These are phyloP conservation scores for Phyllotreta cruciferae DNA, from an alignment of 2,888 invertebrate species.

Conservation along the genomic window DNA sequence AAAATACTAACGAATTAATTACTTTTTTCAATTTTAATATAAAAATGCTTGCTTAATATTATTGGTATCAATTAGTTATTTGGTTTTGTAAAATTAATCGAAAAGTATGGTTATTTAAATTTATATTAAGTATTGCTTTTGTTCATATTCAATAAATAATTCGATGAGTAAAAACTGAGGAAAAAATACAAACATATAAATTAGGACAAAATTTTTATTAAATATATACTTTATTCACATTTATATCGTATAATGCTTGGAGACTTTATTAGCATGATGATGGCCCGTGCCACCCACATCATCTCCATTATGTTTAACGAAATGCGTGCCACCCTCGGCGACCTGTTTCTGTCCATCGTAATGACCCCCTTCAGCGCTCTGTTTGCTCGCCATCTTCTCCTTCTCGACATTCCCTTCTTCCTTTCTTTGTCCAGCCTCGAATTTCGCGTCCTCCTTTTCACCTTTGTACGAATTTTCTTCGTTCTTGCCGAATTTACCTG, in stretches of 20 bases:
- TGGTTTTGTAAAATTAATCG: too few species aligned
- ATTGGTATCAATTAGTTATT: too few species aligned
- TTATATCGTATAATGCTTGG: slow-evolving; percentile 60
- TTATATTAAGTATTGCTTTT: too few species aligned
- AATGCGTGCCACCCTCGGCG: slow-evolving; percentile 65
- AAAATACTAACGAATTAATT: too few species aligned
- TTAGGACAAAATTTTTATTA: too few species aligned
- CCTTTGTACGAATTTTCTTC: slow-evolving; percentile 50
- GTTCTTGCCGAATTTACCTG: slow-evolving; percentile 26
- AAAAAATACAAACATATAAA: too few species aligned
- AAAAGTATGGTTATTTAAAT: too few species aligned
- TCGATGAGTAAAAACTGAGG: too few species aligned
- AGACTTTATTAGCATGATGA: slow-evolving; percentile 65
- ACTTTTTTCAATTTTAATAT: too few species aligned
- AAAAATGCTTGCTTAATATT: too few species aligned
- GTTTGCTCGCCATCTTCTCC: slow-evolving; percentile 51
- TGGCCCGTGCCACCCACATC: slow-evolving; percentile 68
- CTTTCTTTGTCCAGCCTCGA: slow-evolving; percentile 65
- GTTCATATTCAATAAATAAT: too few species aligned
- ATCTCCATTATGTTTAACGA: slow-evolving; percentile 65
- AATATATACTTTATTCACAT: not conserved
- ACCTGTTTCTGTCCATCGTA: slow-evolving; percentile 67
- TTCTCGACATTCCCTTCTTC: slow-evolving; percentile 67
- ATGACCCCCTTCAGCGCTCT: slow-evolving; percentile 67
- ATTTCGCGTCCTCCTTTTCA: slow-evolving; percentile 66